Percentiles rank a stretch among this genome's conserved stretches.
Conservation (phyloP, 2,113 vertebrate species). For the Limanda limanda region DNA sequence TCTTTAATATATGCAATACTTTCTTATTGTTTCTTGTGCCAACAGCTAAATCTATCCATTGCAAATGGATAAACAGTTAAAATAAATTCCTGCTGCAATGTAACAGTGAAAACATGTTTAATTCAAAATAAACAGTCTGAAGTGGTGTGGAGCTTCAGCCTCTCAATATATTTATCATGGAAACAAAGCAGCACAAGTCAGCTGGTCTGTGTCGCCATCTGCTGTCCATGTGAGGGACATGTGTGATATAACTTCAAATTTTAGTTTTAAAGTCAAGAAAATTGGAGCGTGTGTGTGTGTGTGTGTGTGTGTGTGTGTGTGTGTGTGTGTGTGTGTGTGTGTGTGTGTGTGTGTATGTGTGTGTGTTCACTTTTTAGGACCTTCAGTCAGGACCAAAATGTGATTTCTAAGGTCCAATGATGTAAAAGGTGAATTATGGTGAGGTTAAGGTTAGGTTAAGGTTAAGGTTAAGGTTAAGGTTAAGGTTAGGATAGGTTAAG, state of each 20-base stretch:
- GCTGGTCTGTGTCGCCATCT: constrained; percentile 75
- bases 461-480: no score
- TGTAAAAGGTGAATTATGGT: no score
- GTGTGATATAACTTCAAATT: background rate
- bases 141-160: background rate
- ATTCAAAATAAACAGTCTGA: background rate
- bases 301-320: no score
- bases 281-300: background rate
- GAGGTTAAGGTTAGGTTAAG: no score
- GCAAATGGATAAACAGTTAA: background rate
- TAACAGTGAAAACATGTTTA: background rate
- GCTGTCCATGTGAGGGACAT: constrained; percentile 38
- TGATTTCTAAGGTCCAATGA: no score
- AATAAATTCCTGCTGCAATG: constrained; percentile 7
- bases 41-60: background rate
- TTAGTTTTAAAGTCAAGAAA: background rate
- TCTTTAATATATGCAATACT: background rate
- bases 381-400: no score
- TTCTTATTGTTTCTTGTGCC: background rate
- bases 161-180: background rate
- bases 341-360: no score
- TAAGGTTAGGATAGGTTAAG: no score
- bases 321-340: no score
- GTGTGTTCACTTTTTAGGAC: no score
- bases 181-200: background rate